A percentile compares a stretch with the other conserved stretches of the same genome.
Evolutionary conservation across 2,797 vertebrate species (phyloP).

Genomic region (Diplodus puntazzo): DNA sequence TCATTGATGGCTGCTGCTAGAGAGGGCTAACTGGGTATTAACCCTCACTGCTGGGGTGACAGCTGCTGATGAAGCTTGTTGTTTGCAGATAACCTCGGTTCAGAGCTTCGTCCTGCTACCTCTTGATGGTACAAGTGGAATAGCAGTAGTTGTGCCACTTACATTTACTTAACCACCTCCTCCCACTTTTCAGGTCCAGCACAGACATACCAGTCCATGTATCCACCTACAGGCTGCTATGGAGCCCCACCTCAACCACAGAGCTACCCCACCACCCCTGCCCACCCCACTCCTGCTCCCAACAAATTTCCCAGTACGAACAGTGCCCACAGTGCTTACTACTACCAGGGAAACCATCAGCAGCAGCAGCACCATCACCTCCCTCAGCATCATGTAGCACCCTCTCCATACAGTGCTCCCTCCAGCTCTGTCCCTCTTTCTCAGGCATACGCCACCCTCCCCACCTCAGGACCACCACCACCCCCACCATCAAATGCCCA

Average conservation of each 20-base stretch:
- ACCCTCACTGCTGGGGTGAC: conserved; percentile 7
- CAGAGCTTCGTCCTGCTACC: background rate
- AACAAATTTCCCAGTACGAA: conserved; percentile 87
- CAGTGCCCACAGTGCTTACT: conserved; percentile 84
- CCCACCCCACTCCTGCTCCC: conserved; percentile 85
- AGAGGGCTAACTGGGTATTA: conserved; percentile 10
- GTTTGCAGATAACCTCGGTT: conserved; percentile 1
- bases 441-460: conserved; percentile 75
- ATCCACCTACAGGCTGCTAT: conserved; percentile 85
- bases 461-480: conserved; percentile 62
- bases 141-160: no score
- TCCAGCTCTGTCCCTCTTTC: conserved; percentile 74
- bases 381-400: conserved; percentile 81
- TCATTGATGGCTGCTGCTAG: background rate
- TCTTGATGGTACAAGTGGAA: background rate
- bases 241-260: conserved; percentile 83
- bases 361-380: conserved; percentile 65
- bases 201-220: conserved; percentile 84
- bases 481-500: conserved; percentile 71
- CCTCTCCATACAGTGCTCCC: conserved; percentile 73
- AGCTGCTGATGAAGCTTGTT: conserved; percentile 30
- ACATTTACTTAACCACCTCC: background rate
- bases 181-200: conserved; percentile 86
- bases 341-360: conserved; percentile 88
- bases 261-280: conserved; percentile 84